Evolutionary conservation across 2,113 vertebrate species (phyloP).

Genomic region (Sphyrna mokarran): DNA sequence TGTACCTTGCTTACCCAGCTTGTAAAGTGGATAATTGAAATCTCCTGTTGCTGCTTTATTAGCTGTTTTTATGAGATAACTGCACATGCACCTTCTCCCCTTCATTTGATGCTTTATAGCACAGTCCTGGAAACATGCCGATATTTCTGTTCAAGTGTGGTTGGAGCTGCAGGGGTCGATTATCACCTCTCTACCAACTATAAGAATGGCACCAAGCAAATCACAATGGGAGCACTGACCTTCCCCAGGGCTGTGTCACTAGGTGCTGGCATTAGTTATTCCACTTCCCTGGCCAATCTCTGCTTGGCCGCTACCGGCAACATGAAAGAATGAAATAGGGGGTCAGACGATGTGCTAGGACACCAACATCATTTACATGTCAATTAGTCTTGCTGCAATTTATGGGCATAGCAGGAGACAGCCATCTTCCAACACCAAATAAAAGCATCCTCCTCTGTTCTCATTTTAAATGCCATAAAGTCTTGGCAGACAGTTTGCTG

Average conservation of each 20-base stretch:
- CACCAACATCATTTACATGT: background rate
- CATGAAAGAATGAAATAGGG: background rate
- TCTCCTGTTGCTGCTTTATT: background rate
- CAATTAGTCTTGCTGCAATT: background rate
- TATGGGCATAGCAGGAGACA: background rate
- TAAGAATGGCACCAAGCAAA: background rate
- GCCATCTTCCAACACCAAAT: background rate
- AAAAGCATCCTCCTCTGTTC: background rate
- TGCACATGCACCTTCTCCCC: background rate
- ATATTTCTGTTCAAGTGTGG: background rate
- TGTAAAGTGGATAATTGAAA: background rate
- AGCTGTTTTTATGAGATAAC: background rate
- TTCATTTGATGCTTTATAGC: background rate
- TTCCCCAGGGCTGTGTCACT: background rate
- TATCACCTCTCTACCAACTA: background rate
- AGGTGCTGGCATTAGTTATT: background rate
- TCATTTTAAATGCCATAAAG: background rate
- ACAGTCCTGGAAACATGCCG: background rate
- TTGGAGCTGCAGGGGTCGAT: background rate
- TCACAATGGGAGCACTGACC: background rate
- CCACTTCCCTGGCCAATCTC: background rate
- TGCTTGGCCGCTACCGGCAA: background rate
- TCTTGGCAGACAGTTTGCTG: background rate
- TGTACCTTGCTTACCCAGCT: background rate
- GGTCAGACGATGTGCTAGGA: background rate